These are phyloP conservation scores for Alosa sapidissima DNA, from an alignment of 2,797 vertebrate species.

Conservation along the genomic window DNA sequence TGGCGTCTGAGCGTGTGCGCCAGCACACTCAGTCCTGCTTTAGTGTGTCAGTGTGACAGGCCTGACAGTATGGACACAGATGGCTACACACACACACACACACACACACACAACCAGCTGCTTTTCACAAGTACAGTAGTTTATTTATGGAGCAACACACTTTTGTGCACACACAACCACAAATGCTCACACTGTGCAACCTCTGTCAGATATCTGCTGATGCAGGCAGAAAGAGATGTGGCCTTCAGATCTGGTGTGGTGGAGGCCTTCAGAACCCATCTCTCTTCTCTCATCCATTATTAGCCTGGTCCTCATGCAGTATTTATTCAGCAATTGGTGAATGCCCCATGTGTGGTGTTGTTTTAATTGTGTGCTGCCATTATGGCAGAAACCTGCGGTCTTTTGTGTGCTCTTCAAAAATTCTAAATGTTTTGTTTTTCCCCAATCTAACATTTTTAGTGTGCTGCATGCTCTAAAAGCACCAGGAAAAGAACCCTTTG, in stretches of 20 bases:
- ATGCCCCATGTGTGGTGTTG: background rate
- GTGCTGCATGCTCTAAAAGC: background rate
- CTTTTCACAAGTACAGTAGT: no score
- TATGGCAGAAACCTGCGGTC: background rate
- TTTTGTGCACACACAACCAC: background rate
- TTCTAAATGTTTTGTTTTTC: background rate
- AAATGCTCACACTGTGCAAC: background rate
- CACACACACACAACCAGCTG: background rate
- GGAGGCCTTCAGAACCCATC: background rate
- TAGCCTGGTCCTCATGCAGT: background rate
- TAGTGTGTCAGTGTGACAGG: background rate
- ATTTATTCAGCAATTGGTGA: background rate
- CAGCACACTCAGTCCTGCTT: background rate
- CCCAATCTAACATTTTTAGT: background rate
- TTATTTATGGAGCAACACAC: background rate
- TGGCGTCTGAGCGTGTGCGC: conserved; percentile 30
- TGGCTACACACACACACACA: background rate
- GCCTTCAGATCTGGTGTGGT: background rate
- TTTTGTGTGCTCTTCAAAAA: background rate
- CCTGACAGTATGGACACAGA: background rate
- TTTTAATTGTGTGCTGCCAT: background rate
- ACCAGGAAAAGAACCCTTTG: background rate
- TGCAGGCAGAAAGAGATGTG: background rate
- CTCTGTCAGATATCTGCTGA: background rate
- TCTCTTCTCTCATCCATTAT: background rate